A percentile compares a stretch with the other conserved stretches of the same genome.
Conservation (phyloP, 2,888 invertebrate genomes). For the Synanthedon tipuliformis region DNA sequence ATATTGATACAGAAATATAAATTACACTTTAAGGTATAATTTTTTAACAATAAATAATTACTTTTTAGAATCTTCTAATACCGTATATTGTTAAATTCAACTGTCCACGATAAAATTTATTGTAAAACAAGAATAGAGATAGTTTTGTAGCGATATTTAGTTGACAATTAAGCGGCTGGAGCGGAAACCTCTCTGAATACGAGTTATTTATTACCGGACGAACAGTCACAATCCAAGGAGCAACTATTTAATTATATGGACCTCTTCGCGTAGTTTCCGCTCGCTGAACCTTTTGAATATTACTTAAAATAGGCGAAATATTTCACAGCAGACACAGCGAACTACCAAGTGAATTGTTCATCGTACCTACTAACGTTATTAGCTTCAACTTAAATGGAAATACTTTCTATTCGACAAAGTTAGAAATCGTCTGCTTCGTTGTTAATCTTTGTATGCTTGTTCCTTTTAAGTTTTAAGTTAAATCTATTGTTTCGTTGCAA, state of each 20-base stretch:
- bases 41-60: no score
- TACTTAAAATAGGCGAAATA: conserved; percentile 8
- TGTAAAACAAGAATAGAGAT: no score
- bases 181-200: not conserved
- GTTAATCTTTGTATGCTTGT: no score
- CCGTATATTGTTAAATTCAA: no score
- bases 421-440: no score
- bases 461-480: no score
- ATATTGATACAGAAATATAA: no score
- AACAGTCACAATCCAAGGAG: conserved; percentile 17
- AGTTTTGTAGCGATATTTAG: not conserved
- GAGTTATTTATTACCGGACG: not conserved
- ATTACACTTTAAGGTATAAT: no score
- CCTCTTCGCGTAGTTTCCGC: conserved; percentile 20
- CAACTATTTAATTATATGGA: conserved; percentile 32
- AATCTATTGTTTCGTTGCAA: no score
- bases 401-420: not conserved
- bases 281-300: conserved; percentile 24
- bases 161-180: not conserved
- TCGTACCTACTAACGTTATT: not conserved
- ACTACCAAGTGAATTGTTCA: not conserved
- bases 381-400: not conserved
- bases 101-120: no score
- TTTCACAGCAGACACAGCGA: not conserved
- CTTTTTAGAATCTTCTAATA: no score